These are phyloP conservation scores for Cosmorhoe ocellata DNA, from an alignment of 2,888 invertebrate species.

Conservation along the genomic window DNA sequence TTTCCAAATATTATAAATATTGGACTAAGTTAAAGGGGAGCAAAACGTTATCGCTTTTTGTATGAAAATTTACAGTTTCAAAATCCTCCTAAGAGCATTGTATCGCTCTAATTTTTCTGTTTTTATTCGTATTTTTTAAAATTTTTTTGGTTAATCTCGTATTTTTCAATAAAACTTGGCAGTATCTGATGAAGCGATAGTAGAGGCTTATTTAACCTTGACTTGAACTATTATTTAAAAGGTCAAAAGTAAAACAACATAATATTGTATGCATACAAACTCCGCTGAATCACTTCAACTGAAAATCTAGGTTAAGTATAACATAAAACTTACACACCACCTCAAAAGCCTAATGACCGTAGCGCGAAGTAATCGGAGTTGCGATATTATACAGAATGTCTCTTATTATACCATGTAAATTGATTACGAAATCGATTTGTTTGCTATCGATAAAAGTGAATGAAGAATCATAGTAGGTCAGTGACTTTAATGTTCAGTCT, in stretches of 20 bases:
- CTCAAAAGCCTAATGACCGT: conserved; percentile 21
- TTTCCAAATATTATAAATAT: too few species aligned
- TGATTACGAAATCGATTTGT: conserved; percentile 23
- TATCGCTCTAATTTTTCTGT: too few species aligned
- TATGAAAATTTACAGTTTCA: too few species aligned
- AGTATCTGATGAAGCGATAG: too few species aligned
- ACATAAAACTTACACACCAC: conserved; percentile 12
- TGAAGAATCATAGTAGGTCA: not conserved
- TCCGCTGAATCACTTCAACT: not conserved
- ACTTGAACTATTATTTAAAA: not conserved
- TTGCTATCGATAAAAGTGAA: not conserved
- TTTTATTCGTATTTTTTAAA: too few species aligned
- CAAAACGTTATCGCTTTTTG: too few species aligned
- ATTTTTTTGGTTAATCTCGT: too few species aligned
- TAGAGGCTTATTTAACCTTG: too few species aligned
- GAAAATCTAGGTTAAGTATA: conserved; percentile 19
- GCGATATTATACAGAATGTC: conserved; percentile 22
- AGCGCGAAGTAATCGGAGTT: conserved; percentile 26
- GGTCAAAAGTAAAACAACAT: not conserved
- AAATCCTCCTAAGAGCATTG: too few species aligned
- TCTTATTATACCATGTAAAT: conserved; percentile 23
- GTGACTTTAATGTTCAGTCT: not conserved
- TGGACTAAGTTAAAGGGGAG: too few species aligned
- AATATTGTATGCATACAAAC: not conserved
- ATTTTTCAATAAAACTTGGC: too few species aligned